These are phyloP conservation scores for Sceliomorpha sp. DNA, from an alignment of 2,888 invertebrate species.

Conservation along the genomic window DNA sequence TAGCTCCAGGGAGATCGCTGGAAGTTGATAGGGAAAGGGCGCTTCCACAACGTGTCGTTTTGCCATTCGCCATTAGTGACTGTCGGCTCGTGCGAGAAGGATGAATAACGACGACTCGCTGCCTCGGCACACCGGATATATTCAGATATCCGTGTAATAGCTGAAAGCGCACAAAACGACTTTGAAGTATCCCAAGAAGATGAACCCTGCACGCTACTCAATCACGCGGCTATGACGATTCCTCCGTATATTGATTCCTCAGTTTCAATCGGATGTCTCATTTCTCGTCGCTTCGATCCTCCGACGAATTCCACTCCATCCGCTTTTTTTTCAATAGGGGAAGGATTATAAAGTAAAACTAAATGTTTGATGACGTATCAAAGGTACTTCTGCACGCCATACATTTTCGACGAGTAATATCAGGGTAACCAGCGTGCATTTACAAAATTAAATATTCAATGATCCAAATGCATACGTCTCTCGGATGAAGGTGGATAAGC, in stretches of 20 bases:
- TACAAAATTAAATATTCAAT: slow-evolving; percentile 12
- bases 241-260: too few species aligned
- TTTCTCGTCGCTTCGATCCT: too few species aligned
- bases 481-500: slow-evolving; percentile 9
- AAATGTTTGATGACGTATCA: too few species aligned
- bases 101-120: slow-evolving; percentile 41
- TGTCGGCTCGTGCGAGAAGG: slow-evolving; percentile 52
- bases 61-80: slow-evolving; percentile 58
- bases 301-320: too few species aligned
- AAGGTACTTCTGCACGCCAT: too few species aligned
- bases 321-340: too few species aligned
- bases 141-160: slow-evolving; percentile 34
- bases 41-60: slow-evolving; percentile 45
- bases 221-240: too few species aligned
- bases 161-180: slow-evolving; percentile 25
- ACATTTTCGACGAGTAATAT: background rate
- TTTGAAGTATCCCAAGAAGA: slow-evolving; percentile 3
- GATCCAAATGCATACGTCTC: slow-evolving; percentile 6
- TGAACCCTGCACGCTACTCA: background rate
- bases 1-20: slow-evolving; percentile 59
- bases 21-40: slow-evolving; percentile 52
- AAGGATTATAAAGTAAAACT: background rate
- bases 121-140: slow-evolving; percentile 28
- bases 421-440: background rate
- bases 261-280: too few species aligned